A percentile compares a stretch with the other conserved stretches of the same genome.
phyloP scores from a whole-genome alignment of 2,113 vertebrate species.

The Urocitellus parryii region DNA sequence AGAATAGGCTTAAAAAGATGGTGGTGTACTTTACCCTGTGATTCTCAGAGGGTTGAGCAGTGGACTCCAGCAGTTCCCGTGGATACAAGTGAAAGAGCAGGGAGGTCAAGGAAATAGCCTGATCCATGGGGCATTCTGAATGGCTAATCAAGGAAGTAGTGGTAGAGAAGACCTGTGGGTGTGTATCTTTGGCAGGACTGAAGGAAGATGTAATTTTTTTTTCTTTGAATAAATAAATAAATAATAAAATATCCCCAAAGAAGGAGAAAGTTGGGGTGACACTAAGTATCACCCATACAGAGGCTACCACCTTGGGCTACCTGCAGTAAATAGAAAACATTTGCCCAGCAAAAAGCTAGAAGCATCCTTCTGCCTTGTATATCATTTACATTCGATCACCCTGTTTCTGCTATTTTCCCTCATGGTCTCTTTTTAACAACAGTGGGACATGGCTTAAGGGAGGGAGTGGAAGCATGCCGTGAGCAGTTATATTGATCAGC shows the following conservation, averaged over 20 bases:
- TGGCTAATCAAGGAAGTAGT: background rate
- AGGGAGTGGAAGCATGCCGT: background rate
- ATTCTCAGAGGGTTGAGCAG: background rate
- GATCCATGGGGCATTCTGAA: background rate
- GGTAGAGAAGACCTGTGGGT: background rate
- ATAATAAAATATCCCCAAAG: background rate
- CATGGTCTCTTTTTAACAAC: background rate
- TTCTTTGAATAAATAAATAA: background rate
- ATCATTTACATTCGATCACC: no score
- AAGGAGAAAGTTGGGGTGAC: background rate
- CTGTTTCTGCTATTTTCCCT: background rate
- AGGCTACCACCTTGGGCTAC: background rate
- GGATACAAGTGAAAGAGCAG: background rate
- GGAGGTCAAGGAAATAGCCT: background rate
- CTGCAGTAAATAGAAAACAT: background rate
- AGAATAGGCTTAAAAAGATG: background rate
- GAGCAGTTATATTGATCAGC: background rate
- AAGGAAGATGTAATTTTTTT: background rate
- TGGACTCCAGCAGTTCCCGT: background rate
- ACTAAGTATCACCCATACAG: background rate
- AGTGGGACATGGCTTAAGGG: fast-evolving
- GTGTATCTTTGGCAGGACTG: background rate
- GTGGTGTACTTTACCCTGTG: fast-evolving
- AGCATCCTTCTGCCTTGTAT: background rate
- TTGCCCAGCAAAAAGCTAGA: background rate